Evolutionary conservation across 53 echinoderm and acorn worm genomes (phyloP), one percentile per base, ranked within the genome.

Genomic region (Crossaster papposus): DNA sequence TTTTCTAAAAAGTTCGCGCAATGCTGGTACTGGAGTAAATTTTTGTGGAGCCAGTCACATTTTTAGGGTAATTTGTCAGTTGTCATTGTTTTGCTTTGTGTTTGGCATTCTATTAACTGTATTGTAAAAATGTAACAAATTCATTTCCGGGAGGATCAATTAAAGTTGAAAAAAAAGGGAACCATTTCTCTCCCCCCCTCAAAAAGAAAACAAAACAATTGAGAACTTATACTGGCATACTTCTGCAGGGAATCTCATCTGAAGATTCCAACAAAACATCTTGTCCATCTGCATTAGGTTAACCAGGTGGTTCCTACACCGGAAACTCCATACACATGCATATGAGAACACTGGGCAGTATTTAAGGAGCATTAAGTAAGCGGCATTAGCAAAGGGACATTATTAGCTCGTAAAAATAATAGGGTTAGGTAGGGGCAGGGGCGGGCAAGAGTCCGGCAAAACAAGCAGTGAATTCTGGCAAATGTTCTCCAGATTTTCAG

Each of bases 401-500:
- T 74, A 33, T 35, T 4, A 74, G 31, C 74, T 35, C 28, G 15
- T 68, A 68, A 68, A n/a, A 68, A n/a, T 28, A 68, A 68, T 28
- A 26, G 6, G 18, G 28, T 24, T 24, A 35, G 33, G 30, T 17
- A n/a, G 35, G 24, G 51, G 51, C 79, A 79, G 38, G 29, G 30
- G 29, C 50, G 30, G 29, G 55, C 31, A 14, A 5, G 34, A 34
- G 81, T 31, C n/a, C n/a, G 24, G 28, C 4, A 12, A 1, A 26
- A 26, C n/a, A 53, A 31, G 52, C 53, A 55, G 58, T 58, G 62
- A 83, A 68, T 65, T 33, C 20, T 34, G 37, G 63, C 83, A 65
- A 83, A 70, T 83, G 83, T 44, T 65, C 30, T 35, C 83, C 83
- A 83, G 65, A 83, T 83, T 50, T 65, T 26, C 6, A 6, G 36